These are phyloP conservation scores for Oxyteleia sp. DNA, from an alignment of 2,888 invertebrate genomes.

Conservation along the genomic window DNA sequence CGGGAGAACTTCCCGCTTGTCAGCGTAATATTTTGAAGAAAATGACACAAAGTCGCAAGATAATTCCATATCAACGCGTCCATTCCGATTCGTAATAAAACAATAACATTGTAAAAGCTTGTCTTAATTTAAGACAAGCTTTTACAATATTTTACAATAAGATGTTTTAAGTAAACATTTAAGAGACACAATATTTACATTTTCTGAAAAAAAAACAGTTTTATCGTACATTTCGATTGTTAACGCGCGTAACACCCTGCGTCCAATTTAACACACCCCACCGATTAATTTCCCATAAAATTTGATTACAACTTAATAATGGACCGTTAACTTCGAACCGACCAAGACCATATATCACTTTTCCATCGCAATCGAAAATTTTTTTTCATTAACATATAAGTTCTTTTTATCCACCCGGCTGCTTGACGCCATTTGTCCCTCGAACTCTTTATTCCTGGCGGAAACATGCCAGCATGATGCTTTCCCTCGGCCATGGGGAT, in stretches of 20 bases:
- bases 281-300: conserved; percentile 57
- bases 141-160: no score
- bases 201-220: no score
- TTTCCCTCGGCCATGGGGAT: conserved; percentile 43
- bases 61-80: no score
- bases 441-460: conserved; percentile 69
- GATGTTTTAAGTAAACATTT: no score
- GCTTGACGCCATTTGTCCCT: conserved; percentile 71
- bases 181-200: no score
- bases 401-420: conserved; percentile 34
- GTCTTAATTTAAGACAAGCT: no score
- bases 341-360: conserved; percentile 29
- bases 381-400: conserved; percentile 2
- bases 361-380: conserved; percentile 32
- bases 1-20: no score
- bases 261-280: conserved; percentile 36
- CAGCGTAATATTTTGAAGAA: no score
- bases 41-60: no score
- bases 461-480: conserved; percentile 68
- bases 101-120: no score
- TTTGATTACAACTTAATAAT: conserved; percentile 57
- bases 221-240: not conserved
- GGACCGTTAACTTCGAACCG: conserved; percentile 35
- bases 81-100: no score
- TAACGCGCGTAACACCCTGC: conserved; percentile 20